These are phyloP conservation scores for Drosophila nigritarsus DNA, from an alignment of 2,888 invertebrate genomes.

Conservation along the genomic window DNA sequence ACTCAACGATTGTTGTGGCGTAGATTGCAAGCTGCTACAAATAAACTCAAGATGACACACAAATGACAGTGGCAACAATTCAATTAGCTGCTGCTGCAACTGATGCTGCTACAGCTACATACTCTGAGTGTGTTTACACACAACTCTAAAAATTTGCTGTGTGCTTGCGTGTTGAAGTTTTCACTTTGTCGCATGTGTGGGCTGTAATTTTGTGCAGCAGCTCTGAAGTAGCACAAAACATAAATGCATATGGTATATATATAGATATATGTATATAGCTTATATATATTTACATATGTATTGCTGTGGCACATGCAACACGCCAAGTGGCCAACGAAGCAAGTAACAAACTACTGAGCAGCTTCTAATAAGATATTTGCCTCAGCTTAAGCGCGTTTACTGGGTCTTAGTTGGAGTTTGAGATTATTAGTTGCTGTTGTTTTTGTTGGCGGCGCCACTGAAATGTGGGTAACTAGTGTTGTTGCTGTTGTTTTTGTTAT, in stretches of 20 bases:
- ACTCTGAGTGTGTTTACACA: conserved; percentile 16
- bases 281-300: conserved; percentile 26
- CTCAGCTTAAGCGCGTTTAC: conserved; percentile 68
- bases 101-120: conserved; percentile 2
- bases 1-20: conserved; percentile 10
- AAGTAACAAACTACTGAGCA: conserved; percentile 43
- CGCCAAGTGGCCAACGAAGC: conserved; percentile 59
- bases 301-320: conserved; percentile 58
- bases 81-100: conserved; percentile 47
- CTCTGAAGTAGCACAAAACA: conserved; percentile 69
- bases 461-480: conserved; percentile 73
- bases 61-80: conserved; percentile 61
- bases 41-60: conserved; percentile 51
- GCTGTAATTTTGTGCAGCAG: conserved; percentile 37
- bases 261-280: not conserved
- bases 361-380: conserved; percentile 59
- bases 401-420: conserved; percentile 34
- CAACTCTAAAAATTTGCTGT: conserved; percentile 10
- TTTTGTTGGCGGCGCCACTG: conserved; percentile 62
- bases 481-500: conserved; percentile 19
- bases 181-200: conserved; percentile 74
- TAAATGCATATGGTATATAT: conserved; percentile 20
- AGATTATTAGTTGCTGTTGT: conserved; percentile 49
- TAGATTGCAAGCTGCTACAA: conserved; percentile 21
- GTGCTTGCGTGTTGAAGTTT: conserved; percentile 53